These are phyloP conservation scores for Pleuronectes platessa DNA, from an alignment of 2,113 vertebrate species.

Conservation along the genomic window DNA sequence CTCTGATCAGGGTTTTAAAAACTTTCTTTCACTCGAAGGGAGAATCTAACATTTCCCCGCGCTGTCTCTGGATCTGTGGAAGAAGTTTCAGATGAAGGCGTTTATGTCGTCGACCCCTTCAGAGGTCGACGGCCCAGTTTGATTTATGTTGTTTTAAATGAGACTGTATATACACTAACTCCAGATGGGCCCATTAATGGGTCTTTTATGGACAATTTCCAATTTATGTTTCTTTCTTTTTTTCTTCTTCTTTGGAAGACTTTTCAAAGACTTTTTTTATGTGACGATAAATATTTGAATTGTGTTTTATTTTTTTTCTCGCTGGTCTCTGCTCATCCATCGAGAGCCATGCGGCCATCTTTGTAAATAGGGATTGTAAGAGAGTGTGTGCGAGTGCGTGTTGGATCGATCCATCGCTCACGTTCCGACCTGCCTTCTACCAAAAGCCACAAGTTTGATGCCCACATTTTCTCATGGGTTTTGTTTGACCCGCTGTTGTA, in stretches of 20 bases:
- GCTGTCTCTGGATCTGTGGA: background rate
- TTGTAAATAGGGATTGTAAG: constrained; percentile 51
- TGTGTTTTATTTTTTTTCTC: constrained; percentile 34
- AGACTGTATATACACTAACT: constrained; percentile 50
- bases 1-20: background rate
- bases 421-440: constrained; percentile 36
- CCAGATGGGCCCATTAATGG: constrained; percentile 35
- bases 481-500: constrained; percentile 58
- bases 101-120: constrained; percentile 23
- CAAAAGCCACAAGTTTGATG: constrained; percentile 30
- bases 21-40: background rate
- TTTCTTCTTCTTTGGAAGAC: constrained; percentile 7
- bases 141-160: constrained; percentile 37
- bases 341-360: constrained; percentile 25
- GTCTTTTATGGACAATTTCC: constrained; percentile 37
- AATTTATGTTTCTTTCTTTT: constrained; percentile 19
- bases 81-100: background rate
- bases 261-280: constrained; percentile 46
- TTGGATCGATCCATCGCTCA: constrained; percentile 19
- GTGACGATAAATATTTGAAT: constrained; percentile 28
- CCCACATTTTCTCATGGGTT: constrained; percentile 38
- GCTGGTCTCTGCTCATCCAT: constrained; percentile 19
- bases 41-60: background rate
- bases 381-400: background rate
- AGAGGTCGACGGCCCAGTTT: constrained; percentile 1